phyloP scores from a whole-genome alignment of 30 jellyfish, hydroid and myxozoan species.

The Catostylus mosaicus region DNA sequence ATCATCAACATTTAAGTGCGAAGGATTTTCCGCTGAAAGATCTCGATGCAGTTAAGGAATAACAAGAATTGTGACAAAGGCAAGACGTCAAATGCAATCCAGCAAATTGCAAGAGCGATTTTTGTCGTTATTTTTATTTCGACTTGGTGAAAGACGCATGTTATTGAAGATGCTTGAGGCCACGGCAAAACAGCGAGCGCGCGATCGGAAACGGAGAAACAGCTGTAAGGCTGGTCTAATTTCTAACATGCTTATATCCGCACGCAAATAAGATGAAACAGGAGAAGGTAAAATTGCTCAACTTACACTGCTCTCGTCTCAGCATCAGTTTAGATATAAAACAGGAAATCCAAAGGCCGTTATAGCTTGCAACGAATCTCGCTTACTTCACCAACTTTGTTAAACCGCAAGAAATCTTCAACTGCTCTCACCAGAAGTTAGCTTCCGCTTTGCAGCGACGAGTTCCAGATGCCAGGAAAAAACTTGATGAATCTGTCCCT shows the following conservation, averaged over 20 bases:
- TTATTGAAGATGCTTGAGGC: not conserved
- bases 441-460: not conserved
- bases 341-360: slow-evolving; percentile 52
- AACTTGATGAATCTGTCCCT: not conserved
- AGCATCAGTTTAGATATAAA: not conserved
- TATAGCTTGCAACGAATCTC: not conserved
- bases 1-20: too few relatives aligned
- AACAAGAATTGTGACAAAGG: too few relatives aligned
- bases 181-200: slow-evolving; percentile 4
- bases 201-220: not conserved
- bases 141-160: too few relatives aligned
- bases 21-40: too few relatives aligned
- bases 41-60: too few relatives aligned
- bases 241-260: slow-evolving; percentile 64
- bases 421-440: not conserved
- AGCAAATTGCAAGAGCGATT: too few relatives aligned
- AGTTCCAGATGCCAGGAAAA: not conserved
- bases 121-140: too few relatives aligned
- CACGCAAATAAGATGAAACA: slow-evolving; percentile 71
- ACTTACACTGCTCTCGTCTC: slow-evolving; percentile 36
- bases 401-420: not conserved
- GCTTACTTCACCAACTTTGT: not conserved
- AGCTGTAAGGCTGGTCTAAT: slow-evolving; percentile 24
- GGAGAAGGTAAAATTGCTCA: slow-evolving; percentile 52
- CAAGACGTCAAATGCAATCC: too few relatives aligned